Conservation (phyloP, 2,888 invertebrate genomes). For the Baccha elongata region DNA sequence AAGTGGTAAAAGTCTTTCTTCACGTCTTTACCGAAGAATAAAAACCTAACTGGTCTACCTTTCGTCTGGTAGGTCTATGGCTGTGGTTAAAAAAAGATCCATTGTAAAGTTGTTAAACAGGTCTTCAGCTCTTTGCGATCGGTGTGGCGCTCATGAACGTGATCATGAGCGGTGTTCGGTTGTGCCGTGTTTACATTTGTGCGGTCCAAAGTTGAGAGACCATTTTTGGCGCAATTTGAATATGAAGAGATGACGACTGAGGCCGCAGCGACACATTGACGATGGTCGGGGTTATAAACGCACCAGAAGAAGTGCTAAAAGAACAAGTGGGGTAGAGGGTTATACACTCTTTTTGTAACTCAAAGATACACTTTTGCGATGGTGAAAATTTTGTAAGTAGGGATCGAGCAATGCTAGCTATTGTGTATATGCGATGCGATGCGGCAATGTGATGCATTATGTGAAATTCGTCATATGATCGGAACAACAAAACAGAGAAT, state of each 20-base stretch:
- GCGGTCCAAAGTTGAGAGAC: constrained; percentile 46
- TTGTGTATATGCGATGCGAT: constrained; percentile 58
- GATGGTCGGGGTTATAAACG: constrained; percentile 59
- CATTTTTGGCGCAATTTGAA: constrained; percentile 69
- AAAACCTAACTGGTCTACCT: constrained; percentile 48
- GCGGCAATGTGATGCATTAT: constrained; percentile 69
- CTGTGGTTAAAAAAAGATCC: no score
- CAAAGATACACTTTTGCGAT: constrained; percentile 24
- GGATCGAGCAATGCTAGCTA: constrained; percentile 54
- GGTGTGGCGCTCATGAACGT: constrained; percentile 28
- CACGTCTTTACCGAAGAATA: not conserved
- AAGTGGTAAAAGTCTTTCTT: constrained; percentile 72
- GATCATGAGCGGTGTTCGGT: constrained; percentile 56
- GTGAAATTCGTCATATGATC: constrained; percentile 70
- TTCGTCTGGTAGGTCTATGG: constrained; percentile 54
- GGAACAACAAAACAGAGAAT: constrained; percentile 68
- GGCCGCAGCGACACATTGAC: not conserved
- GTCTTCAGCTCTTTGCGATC: constrained; percentile 45
- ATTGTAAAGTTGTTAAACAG: constrained; percentile 51
- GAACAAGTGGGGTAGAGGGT: constrained; percentile 15
- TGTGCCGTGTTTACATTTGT: constrained; percentile 23
- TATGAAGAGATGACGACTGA: constrained; percentile 58
- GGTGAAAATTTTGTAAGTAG: constrained; percentile 64
- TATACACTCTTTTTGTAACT: constrained; percentile 1
- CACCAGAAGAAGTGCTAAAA: constrained; percentile 56